Evolutionary conservation across 2,113 vertebrate genomes (phyloP), one percentile per base, ranked within the genome.

Genomic region (Myanophis thanlyinensis): DNA sequence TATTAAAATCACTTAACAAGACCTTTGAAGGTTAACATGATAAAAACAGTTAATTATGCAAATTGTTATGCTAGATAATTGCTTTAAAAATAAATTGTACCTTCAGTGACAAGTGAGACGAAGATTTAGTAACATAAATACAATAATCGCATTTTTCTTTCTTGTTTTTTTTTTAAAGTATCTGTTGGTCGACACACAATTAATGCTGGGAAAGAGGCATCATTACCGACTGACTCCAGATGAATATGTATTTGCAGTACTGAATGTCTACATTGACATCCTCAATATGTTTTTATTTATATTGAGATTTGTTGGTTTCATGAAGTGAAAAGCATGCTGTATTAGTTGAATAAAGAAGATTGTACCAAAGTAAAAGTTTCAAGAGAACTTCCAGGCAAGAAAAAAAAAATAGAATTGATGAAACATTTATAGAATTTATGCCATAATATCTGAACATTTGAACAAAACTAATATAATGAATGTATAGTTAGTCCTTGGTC

Each of bases 201-300:
- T 98, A n/a, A 98, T 97, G 92, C 93, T 98, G 49, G 98, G 98
- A 49, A 97, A 95, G 44, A 98, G 98, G 48, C 96, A 98, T 94
- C 96, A 97, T 92, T 97, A 96, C 54, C 20, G 94, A 73, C 92
- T 96, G 93, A 40, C 95, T 94, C 98, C 98, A 1, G 98, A 98
- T 94, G 98, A 99, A 90, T 98, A 98, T 8, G 92, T 98, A 87
- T 98, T 98, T 94, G 98, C 98, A 59, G 96, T 97, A 40, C 97
- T 98, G 80, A 98, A 97, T 93, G 97, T 98, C 89, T 98, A 98
- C 93, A 84, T 99, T 97, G 98, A 98, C 91, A 97, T 98, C 7
- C 84, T 98, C 88, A 95, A 94, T 80, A 88, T 98, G 94, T 98
- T 98, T 96, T 80, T 98, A 46, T 92, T 98, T 73, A 95, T 98